Evolutionary conservation across 2,797 vertebrate species (phyloP), one percentile per base, ranked within the genome.

Genomic region (Clamator glandarius): DNA sequence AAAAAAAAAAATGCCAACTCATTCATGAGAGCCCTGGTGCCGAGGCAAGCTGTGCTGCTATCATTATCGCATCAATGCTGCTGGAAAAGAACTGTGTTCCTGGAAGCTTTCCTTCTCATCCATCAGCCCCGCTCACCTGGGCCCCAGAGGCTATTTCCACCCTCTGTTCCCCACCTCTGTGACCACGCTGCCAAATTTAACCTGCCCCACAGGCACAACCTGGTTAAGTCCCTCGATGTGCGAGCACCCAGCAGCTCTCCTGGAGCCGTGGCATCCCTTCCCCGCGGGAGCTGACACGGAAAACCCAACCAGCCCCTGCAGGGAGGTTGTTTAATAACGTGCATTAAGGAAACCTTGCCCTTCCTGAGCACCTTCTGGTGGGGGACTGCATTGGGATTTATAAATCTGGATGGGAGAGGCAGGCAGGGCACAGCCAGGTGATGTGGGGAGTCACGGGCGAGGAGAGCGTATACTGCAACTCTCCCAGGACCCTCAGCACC

Each of bases 1-100:
- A 28, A 48, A 54, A 66, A 66, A 79, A 66, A 83, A 92, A 91
- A 72, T 16, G 68, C 74, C 91, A 96, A 84, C 87, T 96, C 82
- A 95, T 89, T 91, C 72, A 78, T 12, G 76, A 92, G 51, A 5
- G 74, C 80, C 68, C 31, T 50, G 20, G 70, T 1, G 2, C 84
- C 0, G 6, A 70, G 69, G 87, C 82, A 64, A 66, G 36, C 84
- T 69, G 75, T 41, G 92, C 77, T 64, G 72, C 52, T 93, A 87
- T 41, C 67, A 13, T 72, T 15, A 50, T 66, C 0, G 4, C 88
- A 82, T 69, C 7, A 10, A 57, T 64, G 28, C 8, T 5, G 76
- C 76, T 63, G 78, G 79, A 79, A 79, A 92, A 42, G 33, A 85
- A 72, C 68, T 0, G 0, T 12, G 46, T 6, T 95, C 84, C 77